Evolutionary conservation across 2,113 vertebrate species (phyloP), one percentile per base, ranked within the genome.

Genomic region (Rhea pennata): DNA sequence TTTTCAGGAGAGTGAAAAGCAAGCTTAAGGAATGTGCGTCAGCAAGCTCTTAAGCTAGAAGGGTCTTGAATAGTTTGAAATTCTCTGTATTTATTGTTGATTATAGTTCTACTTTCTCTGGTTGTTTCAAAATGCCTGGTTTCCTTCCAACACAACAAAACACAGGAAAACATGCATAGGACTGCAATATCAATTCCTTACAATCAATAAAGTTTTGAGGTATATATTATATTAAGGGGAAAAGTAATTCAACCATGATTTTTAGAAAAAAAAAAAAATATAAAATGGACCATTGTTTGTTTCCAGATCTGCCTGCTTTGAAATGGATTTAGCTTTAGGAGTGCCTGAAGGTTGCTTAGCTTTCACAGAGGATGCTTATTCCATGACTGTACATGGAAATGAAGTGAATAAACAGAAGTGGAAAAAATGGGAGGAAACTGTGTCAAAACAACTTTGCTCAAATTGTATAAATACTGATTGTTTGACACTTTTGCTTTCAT

Each of bases 371-470:
- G 72, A 71, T 69, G 85, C 21, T 67, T 66, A 59, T 95, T 75
- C 20, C 17, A 27, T 91, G 26, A 40, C 88, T 90, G 67, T 75
- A 77, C 24, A 53, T 50, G 61, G 65, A 93, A 94, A 87, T 77
- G 3, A 78, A 96, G 71, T 65, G 0, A 75, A 94, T 90, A 83
- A 92, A 80, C 44, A 92, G 71, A 93, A 87, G 83, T 85, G 50
- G 69, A 92, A 88, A 93, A 92, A 27, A 58, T 14, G 27, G 20
- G 59, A 92, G 29, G 40, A 77, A 91, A 85, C 48, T 83, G 15
- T 96, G 89, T 93, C 89, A 97, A 91, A 84, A 3, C 7, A 84
- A 4, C 4, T 96, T 94, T 88, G 40, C 27, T 93, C 86, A 87
- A 96, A 87, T 83, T 64, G 20, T 39, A 19, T 50, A 79, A 81